phyloP scores from a whole-genome alignment of 2,888 invertebrate species.

The Rugalucina vietnamica region DNA sequence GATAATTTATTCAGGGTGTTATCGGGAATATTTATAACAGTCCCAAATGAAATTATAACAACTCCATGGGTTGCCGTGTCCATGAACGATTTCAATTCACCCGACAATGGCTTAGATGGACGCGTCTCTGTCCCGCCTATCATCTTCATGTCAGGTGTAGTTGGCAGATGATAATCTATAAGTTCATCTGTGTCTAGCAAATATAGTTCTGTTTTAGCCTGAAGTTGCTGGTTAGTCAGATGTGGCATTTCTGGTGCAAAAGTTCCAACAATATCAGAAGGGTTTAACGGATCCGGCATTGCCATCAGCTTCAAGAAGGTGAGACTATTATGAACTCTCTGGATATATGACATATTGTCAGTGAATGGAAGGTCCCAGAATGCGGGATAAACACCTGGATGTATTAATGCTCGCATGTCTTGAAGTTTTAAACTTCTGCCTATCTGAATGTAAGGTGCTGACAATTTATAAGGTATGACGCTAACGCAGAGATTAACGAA shows the following conservation, averaged over 20 bases:
- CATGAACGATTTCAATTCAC: conserved; percentile 53
- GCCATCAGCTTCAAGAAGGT: not conserved
- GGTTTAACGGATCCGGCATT: conserved; percentile 34
- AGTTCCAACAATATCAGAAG: conserved; percentile 40
- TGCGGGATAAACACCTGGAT: not conserved
- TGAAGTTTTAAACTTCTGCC: not conserved
- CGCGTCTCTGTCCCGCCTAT: conserved; percentile 59
- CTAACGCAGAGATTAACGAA: not conserved
- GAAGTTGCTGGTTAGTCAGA: conserved; percentile 37
- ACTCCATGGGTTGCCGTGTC: conserved; percentile 58
- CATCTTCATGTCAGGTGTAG: conserved; percentile 57
- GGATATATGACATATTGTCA: not conserved
- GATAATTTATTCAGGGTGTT: conserved; percentile 43
- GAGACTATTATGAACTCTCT: not conserved
- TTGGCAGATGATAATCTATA: conserved; percentile 56
- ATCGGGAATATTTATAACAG: conserved; percentile 43
- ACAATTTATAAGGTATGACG: not conserved
- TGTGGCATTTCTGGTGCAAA: conserved; percentile 57
- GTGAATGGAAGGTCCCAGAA: not conserved
- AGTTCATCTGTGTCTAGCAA: conserved; percentile 57
- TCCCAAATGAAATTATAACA: conserved; percentile 69
- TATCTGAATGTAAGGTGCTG: not conserved
- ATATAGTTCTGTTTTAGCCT: conserved; percentile 40
- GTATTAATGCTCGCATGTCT: not conserved
- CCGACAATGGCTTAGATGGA: conserved; percentile 50